phyloP scores from a whole-genome alignment of 2,113 vertebrate species.

The Leucopsar rothschildi region DNA sequence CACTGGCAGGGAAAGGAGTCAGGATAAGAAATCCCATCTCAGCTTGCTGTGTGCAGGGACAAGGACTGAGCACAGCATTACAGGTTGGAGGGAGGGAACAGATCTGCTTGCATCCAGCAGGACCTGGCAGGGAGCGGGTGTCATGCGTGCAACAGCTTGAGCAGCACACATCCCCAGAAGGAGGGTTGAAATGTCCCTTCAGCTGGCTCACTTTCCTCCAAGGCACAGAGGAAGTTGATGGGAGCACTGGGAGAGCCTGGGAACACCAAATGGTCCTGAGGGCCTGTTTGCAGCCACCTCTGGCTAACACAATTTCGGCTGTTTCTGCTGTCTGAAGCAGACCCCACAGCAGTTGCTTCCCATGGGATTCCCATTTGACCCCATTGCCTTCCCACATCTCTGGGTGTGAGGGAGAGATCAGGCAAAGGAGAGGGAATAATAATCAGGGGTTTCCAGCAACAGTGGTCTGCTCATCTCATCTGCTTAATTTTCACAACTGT shows the following conservation, averaged over 20 bases:
- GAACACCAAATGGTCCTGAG: neutral
- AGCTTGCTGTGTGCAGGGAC: neutral
- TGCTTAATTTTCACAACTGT: neutral
- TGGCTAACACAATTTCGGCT: neutral
- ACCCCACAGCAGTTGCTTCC: fast-evolving
- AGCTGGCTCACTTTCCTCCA: neutral
- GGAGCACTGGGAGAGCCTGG: neutral
- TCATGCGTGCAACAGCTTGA: neutral
- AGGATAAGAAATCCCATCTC: neutral
- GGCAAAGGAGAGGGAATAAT: neutral
- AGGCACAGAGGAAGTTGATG: neutral
- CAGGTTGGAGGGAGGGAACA: neutral
- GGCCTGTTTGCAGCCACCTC: neutral
- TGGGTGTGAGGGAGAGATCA: neutral
- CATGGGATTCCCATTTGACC: neutral
- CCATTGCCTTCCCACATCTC: neutral
- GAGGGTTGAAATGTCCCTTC: neutral
- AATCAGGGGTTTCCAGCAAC: neutral
- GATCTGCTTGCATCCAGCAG: neutral
- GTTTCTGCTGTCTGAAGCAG: fast-evolving
- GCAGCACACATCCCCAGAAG: neutral
- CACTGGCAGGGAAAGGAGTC: neutral
- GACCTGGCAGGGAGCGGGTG: neutral
- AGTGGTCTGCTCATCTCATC: neutral
- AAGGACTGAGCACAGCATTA: neutral